Percentiles rank a stretch among this genome's conserved stretches.
Evolutionary conservation across 2,888 invertebrate species (phyloP).

Genomic region (Dorcus hopei): DNA sequence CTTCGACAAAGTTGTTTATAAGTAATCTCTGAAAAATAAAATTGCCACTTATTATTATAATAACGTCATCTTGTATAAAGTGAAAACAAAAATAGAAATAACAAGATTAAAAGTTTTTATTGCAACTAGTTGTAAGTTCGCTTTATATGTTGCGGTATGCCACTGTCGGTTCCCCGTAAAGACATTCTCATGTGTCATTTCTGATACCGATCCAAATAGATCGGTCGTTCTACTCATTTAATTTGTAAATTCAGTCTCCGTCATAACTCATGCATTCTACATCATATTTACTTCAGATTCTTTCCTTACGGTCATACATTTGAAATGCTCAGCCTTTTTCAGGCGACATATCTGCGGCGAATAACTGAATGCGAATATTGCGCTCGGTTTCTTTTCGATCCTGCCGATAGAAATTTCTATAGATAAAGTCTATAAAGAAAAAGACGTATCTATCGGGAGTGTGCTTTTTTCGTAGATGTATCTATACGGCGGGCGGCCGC

Average conservation of each 20-base stretch:
- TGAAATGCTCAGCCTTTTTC: too few relatives aligned
- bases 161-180: constrained; percentile 1
- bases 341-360: too few relatives aligned
- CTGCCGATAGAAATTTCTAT: too few relatives aligned
- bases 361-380: too few relatives aligned
- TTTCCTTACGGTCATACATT: background rate
- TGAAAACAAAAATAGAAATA: too few relatives aligned
- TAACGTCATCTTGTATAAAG: too few relatives aligned
- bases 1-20: too few relatives aligned
- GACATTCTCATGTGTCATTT: constrained; percentile 2
- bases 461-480: background rate
- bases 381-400: too few relatives aligned
- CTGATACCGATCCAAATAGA: constrained; percentile 1
- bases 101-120: too few relatives aligned
- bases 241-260: background rate
- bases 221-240: background rate
- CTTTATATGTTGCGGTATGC: background rate
- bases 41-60: too few relatives aligned
- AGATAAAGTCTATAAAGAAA: too few relatives aligned
- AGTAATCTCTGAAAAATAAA: too few relatives aligned
- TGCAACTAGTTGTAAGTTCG: background rate
- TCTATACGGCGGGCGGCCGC: background rate
- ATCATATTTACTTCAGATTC: background rate
- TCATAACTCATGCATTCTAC: background rate
- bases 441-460: background rate